These are phyloP conservation scores for Pelodiscus sinensis DNA, from an alignment of 2,113 vertebrate genomes.

Conservation along the genomic window DNA sequence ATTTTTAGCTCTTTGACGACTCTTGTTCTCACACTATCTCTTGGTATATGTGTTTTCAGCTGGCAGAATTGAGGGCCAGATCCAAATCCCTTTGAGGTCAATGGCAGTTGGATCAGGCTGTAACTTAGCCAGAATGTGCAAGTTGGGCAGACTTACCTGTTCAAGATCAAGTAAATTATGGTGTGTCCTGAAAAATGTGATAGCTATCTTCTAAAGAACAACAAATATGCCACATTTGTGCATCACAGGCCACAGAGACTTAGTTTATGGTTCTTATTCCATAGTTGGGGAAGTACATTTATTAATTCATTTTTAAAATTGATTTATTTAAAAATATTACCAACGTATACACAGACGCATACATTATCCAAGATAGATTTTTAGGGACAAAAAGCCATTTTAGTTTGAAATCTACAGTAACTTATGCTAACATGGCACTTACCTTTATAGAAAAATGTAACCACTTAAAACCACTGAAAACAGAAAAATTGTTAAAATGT, in stretches of 20 bases:
- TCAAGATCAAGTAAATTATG: background rate
- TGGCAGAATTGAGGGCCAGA: background rate
- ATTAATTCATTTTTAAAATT: background rate
- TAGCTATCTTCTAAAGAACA: background rate
- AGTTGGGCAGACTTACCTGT: background rate
- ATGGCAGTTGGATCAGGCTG: background rate
- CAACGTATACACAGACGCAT: background rate
- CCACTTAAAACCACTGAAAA: too few relatives aligned
- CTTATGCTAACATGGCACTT: background rate
- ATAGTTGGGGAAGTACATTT: background rate
- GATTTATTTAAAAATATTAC: background rate
- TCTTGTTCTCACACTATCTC: background rate
- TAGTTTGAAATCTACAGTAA: background rate
- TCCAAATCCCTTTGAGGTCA: background rate
- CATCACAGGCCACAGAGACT: background rate
- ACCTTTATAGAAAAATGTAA: background rate
- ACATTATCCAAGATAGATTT: background rate
- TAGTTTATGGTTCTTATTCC: background rate
- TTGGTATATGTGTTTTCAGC: background rate
- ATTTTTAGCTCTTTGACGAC: background rate
- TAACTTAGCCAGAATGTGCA: background rate
- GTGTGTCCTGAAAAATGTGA: background rate
- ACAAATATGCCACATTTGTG: background rate
- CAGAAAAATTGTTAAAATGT: too few relatives aligned
- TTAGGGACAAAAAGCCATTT: background rate